Evolutionary conservation across 2,113 vertebrate genomes (phyloP).

Genomic region (Rhabdornis inornatus): DNA sequence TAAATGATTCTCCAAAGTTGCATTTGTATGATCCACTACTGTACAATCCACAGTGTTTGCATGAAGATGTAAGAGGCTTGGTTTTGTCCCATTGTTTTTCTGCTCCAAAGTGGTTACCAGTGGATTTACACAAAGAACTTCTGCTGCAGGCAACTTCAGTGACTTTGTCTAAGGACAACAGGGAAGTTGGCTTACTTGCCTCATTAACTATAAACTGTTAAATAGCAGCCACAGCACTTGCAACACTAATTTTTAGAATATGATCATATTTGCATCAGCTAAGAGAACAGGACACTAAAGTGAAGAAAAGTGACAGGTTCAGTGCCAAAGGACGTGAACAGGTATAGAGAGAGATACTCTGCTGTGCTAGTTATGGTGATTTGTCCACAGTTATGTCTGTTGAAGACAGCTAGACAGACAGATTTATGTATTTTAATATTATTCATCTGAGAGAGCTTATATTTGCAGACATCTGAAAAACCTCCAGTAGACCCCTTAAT

Average conservation of each 20-base stretch:
- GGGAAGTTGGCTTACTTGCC: neutral
- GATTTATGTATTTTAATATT: neutral
- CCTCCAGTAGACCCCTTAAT: neutral
- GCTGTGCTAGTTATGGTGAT: neutral
- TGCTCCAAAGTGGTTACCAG: neutral
- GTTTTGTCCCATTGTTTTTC: neutral
- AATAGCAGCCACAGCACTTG: neutral
- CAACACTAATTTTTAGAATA: neutral
- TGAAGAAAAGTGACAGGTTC: neutral
- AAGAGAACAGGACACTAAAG: neutral
- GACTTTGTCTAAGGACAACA: neutral
- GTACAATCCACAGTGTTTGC: neutral
- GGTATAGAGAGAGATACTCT: neutral
- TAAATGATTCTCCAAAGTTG: neutral
- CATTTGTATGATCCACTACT: neutral
- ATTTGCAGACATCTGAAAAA: neutral
- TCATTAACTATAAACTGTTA: neutral
- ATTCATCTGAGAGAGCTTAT: neutral
- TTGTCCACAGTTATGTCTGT: neutral
- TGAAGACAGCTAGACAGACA: neutral
- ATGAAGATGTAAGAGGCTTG: neutral
- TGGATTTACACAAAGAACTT: neutral
- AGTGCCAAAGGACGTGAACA: neutral
- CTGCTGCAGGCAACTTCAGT: neutral
- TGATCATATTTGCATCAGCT: neutral